Evolutionary conservation across 30 jellyfish, hydroid and myxozoan species (phyloP), one percentile per base, ranked within the genome.

Genomic region (Morbakka virulenta): DNA sequence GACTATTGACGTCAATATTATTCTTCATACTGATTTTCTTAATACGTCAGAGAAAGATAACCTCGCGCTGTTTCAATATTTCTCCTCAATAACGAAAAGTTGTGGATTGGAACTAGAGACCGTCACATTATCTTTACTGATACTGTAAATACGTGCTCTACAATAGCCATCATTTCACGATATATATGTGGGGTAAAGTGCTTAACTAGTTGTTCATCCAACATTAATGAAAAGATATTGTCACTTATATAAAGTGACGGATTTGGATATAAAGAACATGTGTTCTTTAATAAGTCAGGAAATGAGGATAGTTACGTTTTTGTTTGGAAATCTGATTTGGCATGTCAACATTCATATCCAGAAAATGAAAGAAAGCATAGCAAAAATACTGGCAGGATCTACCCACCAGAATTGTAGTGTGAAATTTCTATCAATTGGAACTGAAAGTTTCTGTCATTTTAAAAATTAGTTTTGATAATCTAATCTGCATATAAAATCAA

Each of bases 81-180:
- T 53, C n/a, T n/a, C n/a, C 86, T 71, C 12, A 69, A 76, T 17
- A 62, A 50, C n/a, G 77, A 64, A 32, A 81, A 87, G 12, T 53
- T 91, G 20, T 91, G 98, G 98, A 34, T 91, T 31, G 98, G 98
- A 25, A 67, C 90, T 28, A 94, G 95, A 25, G 88, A 95, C 28
- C 96, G 98, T 0, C 94, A 91, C 48, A 75, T 91, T 23, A 64
- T 91, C 62, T 35, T 91, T 2, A 70, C 66, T 4, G 92, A 88
- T 35, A 85, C 86, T 25, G 32, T 64, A 21, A 53, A 31, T 26
- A 62, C 48, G 36, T 81, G 70, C 64, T 34, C 67, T 28, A 79
- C 62, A 17, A 71, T 88, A 3, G 83, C 95, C 2, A 82, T 82
- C 6, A 22, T 88, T 33, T 48, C 81, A 50, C 62, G 97, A 32